Evolutionary conservation across 2,113 vertebrate genomes (phyloP).

Genomic region (Paramormyrops kingsleyae): DNA sequence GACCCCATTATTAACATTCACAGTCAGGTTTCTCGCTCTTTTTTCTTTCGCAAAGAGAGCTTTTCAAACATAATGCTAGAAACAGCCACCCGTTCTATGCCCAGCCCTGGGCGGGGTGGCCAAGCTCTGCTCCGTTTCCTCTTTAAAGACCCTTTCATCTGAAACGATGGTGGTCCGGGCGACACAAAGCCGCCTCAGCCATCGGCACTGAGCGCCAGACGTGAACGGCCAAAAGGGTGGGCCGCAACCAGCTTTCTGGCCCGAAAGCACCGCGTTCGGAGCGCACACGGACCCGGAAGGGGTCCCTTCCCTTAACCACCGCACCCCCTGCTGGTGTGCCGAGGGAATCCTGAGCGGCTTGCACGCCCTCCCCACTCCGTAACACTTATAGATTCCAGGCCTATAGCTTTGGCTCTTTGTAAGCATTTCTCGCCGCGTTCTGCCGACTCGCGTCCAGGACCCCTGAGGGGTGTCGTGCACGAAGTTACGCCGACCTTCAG

Average conservation of each 20-base stretch:
- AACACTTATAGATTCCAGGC: neutral
- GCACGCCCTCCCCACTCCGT: neutral
- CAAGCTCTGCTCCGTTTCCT: neutral
- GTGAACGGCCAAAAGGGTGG: too few relatives aligned
- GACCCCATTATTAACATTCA: neutral
- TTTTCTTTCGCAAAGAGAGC: neutral
- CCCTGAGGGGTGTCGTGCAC: neutral
- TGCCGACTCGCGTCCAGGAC: neutral
- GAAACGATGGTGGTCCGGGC: neutral
- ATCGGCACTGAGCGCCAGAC: neutral
- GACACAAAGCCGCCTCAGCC: neutral
- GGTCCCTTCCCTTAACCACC: neutral
- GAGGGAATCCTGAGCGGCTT: neutral
- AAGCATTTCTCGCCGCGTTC: neutral
- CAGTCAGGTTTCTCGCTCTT: neutral
- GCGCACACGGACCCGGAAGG: neutral
- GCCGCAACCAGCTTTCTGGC: neutral
- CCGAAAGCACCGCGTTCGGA: neutral
- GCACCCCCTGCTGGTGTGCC: neutral
- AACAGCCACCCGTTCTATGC: neutral
- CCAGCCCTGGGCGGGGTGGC: neutral
- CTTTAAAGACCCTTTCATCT: neutral
- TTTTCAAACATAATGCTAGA: neutral
- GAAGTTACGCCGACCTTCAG: slow-evolving; percentile 1
- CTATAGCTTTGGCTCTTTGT: neutral